phyloP scores from a whole-genome alignment of 2,113 vertebrate species.

The Actenoides lindsayi region DNA sequence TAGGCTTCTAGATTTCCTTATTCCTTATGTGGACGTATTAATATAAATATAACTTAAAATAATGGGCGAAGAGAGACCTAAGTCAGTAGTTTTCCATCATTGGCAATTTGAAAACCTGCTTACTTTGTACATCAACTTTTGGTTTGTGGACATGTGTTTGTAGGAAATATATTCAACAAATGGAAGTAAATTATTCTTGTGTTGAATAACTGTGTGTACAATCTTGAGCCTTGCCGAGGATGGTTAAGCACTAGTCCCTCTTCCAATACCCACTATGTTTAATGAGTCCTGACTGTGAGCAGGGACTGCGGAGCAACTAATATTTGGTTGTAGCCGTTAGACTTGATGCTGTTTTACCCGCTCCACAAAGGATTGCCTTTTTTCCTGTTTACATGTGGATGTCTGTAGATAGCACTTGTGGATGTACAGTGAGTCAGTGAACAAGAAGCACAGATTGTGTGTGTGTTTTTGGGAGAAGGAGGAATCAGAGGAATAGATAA shows the following conservation, averaged over 20 bases:
- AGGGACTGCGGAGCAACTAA: not conserved
- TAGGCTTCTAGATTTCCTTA: not conserved
- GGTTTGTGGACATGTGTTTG: not conserved
- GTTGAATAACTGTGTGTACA: not conserved
- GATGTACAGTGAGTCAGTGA: not conserved
- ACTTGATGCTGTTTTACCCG: not conserved
- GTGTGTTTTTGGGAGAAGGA: not conserved
- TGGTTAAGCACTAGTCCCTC: not conserved
- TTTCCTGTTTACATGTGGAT: accelerated
- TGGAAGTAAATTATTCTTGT: not conserved
- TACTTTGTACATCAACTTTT: not conserved
- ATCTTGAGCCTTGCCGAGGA: not conserved
- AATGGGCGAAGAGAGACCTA: not conserved
- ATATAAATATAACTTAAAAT: not conserved
- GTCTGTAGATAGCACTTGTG: not conserved
- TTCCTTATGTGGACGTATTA: not conserved
- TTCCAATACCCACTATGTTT: accelerated
- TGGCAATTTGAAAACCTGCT: not conserved
- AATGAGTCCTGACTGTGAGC: not conserved
- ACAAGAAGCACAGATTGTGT: not conserved
- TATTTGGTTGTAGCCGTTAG: not conserved
- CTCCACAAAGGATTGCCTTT: not conserved
- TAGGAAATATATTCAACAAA: not conserved
- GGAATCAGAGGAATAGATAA: not conserved
- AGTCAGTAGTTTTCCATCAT: not conserved